phyloP scores from a whole-genome alignment of 2,888 invertebrate species.

The Diplazon laetatorius region DNA sequence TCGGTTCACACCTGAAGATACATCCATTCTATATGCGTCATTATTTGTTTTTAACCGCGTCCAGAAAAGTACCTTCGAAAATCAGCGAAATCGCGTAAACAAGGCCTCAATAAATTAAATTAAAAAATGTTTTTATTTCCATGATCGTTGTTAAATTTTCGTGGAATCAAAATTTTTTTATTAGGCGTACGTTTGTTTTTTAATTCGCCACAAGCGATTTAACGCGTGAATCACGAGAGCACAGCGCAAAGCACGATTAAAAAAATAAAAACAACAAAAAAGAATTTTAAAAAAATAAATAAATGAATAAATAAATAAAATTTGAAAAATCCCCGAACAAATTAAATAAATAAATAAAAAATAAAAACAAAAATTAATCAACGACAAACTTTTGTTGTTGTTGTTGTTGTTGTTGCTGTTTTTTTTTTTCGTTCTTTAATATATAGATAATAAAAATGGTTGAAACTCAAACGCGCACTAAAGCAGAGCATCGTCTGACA shows the following conservation, averaged over 20 bases:
- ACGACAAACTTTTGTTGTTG: too few relatives aligned
- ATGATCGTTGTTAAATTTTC: not conserved
- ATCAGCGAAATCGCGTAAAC: too few relatives aligned
- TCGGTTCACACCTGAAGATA: too few relatives aligned
- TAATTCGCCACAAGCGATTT: slow-evolving; percentile 20
- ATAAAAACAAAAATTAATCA: not conserved
- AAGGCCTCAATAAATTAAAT: too few relatives aligned
- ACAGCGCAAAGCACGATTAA: not conserved
- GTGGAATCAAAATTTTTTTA: slow-evolving; percentile 4
- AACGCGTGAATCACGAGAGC: slow-evolving; percentile 1
- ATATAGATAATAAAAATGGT: slow-evolving; percentile 36
- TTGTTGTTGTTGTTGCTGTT: too few relatives aligned
- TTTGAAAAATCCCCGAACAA: too few relatives aligned
- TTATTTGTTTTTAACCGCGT: too few relatives aligned
- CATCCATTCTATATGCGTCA: too few relatives aligned
- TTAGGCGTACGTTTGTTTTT: slow-evolving; percentile 29
- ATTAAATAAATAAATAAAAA: not conserved
- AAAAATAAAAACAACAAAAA: not conserved
- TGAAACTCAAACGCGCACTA: slow-evolving; percentile 41
- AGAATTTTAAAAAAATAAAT: not conserved
- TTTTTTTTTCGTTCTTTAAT: too few relatives aligned
- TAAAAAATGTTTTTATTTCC: too few relatives aligned
- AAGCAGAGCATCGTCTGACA: slow-evolving; percentile 41
- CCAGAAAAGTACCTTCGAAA: too few relatives aligned
- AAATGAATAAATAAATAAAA: too few relatives aligned